Conservation (phyloP, 2,888 invertebrate species). For the Polydrusus pterygomalis region DNA sequence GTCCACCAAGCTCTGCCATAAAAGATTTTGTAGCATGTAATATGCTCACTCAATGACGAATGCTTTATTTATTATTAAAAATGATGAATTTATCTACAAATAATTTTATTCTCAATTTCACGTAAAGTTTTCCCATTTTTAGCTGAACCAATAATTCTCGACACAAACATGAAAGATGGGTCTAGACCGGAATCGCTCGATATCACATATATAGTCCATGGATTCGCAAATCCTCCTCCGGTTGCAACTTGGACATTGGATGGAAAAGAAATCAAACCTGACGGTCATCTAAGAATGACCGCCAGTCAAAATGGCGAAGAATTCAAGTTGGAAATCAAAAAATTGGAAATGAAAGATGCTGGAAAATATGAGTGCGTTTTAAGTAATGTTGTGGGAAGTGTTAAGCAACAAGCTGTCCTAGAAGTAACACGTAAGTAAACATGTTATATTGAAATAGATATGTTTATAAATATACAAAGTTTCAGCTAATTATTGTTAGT, state of each 20-base stretch:
- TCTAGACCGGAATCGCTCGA: slow-evolving; percentile 88
- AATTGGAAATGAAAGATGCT: slow-evolving; percentile 82
- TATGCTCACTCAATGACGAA: too few relatives aligned
- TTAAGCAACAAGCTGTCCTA: slow-evolving; percentile 82
- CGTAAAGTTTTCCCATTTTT: slow-evolving; percentile 58
- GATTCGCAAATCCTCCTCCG: slow-evolving; percentile 85
- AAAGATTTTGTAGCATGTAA: too few relatives aligned
- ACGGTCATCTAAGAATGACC: slow-evolving; percentile 75
- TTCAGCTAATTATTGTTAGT: too few relatives aligned
- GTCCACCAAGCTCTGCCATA: too few relatives aligned
- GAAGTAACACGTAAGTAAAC: slow-evolving; percentile 80
- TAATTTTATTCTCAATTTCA: background rate
- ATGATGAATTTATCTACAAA: slow-evolving; percentile 3
- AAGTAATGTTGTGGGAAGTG: slow-evolving; percentile 88
- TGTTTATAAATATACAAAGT: too few relatives aligned
- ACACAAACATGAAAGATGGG: slow-evolving; percentile 83
- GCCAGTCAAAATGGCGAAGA: slow-evolving; percentile 81
- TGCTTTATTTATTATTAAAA: too few relatives aligned
- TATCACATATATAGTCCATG: slow-evolving; percentile 85
- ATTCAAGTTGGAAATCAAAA: slow-evolving; percentile 83
- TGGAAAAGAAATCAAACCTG: slow-evolving; percentile 81
- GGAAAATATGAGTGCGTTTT: slow-evolving; percentile 89
- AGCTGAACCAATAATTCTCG: slow-evolving; percentile 84
- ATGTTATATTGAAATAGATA: background rate
- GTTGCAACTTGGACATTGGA: slow-evolving; percentile 87